phyloP scores from a whole-genome alignment of 2,888 invertebrate genomes.

The Aphodius sticticus region DNA sequence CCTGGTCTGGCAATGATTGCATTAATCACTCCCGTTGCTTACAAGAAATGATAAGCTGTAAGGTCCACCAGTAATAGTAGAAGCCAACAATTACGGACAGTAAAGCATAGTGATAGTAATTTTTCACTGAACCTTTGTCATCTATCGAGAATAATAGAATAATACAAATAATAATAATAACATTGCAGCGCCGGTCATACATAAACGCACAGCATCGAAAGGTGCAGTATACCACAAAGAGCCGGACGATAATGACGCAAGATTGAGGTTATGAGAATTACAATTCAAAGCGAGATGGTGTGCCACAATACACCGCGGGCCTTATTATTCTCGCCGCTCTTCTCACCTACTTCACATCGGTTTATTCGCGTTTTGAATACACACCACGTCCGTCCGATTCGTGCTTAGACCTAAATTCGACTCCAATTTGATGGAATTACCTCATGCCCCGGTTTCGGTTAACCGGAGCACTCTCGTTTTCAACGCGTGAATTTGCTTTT shows the following conservation, averaged over 20 bases:
- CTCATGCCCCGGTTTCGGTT: neutral
- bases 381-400: neutral
- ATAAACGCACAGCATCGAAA: neutral
- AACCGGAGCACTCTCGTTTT: neutral
- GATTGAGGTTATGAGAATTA: conserved; percentile 4
- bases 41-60: no score
- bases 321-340: neutral
- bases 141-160: no score
- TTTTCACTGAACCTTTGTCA: no score
- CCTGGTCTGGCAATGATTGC: no score
- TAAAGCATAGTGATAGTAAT: no score
- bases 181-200: neutral
- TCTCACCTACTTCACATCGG: neutral
- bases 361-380: neutral
- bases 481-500: neutral
- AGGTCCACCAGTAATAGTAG: no score
- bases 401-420: neutral
- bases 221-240: neutral
- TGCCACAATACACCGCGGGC: conserved; percentile 4
- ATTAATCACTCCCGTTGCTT: no score
- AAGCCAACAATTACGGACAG: no score
- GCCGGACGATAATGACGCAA: neutral
- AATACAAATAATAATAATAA: neutral
- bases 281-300: neutral
- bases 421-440: neutral